Base-by-base conservation (phyloP, 2,113 vertebrate genomes). In the Oreochromis spilurus region DNA sequence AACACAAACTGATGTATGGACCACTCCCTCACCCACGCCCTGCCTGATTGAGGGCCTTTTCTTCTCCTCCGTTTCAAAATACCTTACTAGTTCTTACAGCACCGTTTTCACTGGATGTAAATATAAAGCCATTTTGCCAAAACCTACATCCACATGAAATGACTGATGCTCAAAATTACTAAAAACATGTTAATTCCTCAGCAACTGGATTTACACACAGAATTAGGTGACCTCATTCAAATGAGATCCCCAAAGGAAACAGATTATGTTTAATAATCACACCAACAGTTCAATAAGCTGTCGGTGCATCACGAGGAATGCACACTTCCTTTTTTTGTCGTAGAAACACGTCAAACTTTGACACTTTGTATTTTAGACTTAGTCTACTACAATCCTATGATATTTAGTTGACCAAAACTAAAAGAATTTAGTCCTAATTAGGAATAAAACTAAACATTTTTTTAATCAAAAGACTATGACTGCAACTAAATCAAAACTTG, bases 1-100 rank as follows among this genome's bases (percentile, higher is more conserved):
- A 43, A 38, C 75, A 85, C 81, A 86, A 84, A 83, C 60, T 93
- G 90, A 94, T 92, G 81, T 91, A 94, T 91, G 80, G 84, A 55
- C 83, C 81, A 36, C 29, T 2, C 38, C 83, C 55, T 67, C 31
- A 52, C 19, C 36, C 53, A 81, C 58, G 21, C 67, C 38, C 50
- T 31, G 45, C 36, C 58, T 79, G 21, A 78, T 13, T 31, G 43
- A 85, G 43, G 29, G 67, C 81, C 31, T 31, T 72, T 72, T 72
- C 58, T 81, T 26, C 62, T 58, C 40, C 80, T 77, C 81, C 9
- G 4, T 65, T 26, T 84, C 87, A 82, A 87, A 85, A 81, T 34
- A 58, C 43, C 38, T 11, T 26, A 24, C 82, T 8, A 17, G 17
- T 54, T 90, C 50, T 6, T 14, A 17, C 50, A 31, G 24, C 3